Evolutionary conservation across 2,888 invertebrate species (phyloP).

Genomic region (Patella depressa): DNA sequence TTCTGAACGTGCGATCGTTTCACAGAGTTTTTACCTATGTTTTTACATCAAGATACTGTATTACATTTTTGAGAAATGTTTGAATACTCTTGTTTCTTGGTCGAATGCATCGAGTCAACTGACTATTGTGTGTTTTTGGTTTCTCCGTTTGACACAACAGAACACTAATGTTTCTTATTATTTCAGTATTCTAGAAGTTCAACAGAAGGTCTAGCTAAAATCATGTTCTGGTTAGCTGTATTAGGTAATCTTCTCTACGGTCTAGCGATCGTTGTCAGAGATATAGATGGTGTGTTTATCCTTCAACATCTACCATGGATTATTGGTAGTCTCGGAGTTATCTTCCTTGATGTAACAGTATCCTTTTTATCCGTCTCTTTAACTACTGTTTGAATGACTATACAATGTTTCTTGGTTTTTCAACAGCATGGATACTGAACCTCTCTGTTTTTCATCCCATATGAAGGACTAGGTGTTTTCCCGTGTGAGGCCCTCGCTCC

Average conservation of each 20-base stretch:
- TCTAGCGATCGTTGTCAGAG: slow-evolving; percentile 62
- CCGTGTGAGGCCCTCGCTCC: no score
- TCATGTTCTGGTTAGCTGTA: slow-evolving; percentile 64
- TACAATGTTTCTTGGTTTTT: not conserved
- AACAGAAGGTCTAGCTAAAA: slow-evolving; percentile 63
- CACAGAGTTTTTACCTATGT: no score
- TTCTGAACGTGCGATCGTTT: no score
- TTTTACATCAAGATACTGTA: no score
- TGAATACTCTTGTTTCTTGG: no score
- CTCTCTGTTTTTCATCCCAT: not conserved
- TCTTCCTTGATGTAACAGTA: slow-evolving; percentile 71
- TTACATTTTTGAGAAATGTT: no score
- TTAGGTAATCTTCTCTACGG: slow-evolving; percentile 69
- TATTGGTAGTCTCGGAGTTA: slow-evolving; percentile 71
- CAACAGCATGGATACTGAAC: not conserved
- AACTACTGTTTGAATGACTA: not conserved
- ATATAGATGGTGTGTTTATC: slow-evolving; percentile 49
- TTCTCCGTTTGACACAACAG: no score
- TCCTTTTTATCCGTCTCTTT: slow-evolving; percentile 46
- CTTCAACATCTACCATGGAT: slow-evolving; percentile 72
- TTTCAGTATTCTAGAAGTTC: slow-evolving; percentile 60
- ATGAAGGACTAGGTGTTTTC: no score
- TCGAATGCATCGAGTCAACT: no score
- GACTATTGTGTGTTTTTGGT: no score
- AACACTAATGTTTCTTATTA: no score